Percentiles rank a stretch among this genome's conserved stretches.
Conservation (phyloP, 1,140 invertebrate species). For the Sycophila sp. region DNA sequence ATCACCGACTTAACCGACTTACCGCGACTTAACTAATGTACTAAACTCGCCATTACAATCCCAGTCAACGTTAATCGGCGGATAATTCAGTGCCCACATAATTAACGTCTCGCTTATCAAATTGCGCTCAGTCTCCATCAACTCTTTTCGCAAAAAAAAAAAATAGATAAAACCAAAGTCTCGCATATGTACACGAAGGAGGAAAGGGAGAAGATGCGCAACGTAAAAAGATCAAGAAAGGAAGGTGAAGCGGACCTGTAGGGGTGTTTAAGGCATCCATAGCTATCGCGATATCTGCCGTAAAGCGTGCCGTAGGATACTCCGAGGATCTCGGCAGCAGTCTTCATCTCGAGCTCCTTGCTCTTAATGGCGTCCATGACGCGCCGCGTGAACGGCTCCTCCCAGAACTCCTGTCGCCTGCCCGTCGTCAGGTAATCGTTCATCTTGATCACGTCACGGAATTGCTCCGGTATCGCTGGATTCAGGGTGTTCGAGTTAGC, state of each 20-base stretch:
- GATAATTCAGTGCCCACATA: too few species aligned
- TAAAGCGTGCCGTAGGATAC: conserved; percentile 91
- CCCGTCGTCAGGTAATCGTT: conserved; percentile 88
- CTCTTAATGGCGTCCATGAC: conserved; percentile 90
- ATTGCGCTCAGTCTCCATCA: too few species aligned
- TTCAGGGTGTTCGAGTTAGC: conserved; percentile 60
- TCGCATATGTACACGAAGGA: too few species aligned
- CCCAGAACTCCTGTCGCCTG: conserved; percentile 89
- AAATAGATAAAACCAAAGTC: too few species aligned
- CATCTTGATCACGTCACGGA: conserved; percentile 85
- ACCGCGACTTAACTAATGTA: too few species aligned
- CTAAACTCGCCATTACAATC: too few species aligned
- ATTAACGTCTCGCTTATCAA: too few species aligned
- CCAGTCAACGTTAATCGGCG: too few species aligned
- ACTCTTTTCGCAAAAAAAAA: too few species aligned
- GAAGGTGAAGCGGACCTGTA: conserved; percentile 70
- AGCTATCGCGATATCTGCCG: conserved; percentile 86
- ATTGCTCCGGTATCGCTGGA: conserved; percentile 66
- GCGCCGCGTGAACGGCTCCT: conserved; percentile 82
- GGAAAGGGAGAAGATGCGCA: too few species aligned
- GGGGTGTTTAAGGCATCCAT: conserved; percentile 85
- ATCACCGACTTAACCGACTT: too few species aligned
- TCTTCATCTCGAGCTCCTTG: conserved; percentile 93
- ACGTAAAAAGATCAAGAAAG: too few species aligned
- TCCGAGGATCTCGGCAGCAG: conserved; percentile 86